Percentiles rank a stretch among this genome's conserved stretches.
These are phyloP conservation scores for Gallirallus australis DNA, from an alignment of 2,797 vertebrate genomes.

Conservation along the genomic window DNA sequence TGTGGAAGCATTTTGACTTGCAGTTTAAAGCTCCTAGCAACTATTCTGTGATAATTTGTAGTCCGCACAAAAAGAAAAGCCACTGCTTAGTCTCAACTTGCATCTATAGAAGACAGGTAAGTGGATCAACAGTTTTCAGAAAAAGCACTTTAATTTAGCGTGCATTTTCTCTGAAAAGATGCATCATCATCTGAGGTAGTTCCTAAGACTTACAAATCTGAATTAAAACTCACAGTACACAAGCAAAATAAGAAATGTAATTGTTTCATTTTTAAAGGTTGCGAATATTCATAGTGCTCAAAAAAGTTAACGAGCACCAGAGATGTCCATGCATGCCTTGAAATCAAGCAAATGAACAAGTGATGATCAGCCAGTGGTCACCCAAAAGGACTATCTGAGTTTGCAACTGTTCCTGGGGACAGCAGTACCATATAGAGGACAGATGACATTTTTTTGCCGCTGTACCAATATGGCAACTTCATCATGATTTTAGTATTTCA, in stretches of 20 bases:
- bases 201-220: neutral
- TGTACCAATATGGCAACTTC: neutral
- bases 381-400: neutral
- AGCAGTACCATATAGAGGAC: neutral
- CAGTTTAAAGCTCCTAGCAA: neutral
- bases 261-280: neutral
- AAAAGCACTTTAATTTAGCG: neutral
- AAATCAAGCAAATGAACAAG: neutral
- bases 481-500: neutral
- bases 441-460: neutral
- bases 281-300: neutral
- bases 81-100: neutral
- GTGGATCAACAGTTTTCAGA: neutral
- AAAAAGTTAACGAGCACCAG: neutral
- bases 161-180: neutral
- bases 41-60: neutral
- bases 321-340: fast-evolving
- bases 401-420: neutral
- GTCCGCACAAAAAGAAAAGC: neutral
- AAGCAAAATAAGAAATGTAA: neutral
- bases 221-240: neutral
- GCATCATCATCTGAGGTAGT: neutral
- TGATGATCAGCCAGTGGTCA: neutral
- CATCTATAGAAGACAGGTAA: neutral
- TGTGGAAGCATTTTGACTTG: neutral